Percentiles rank a stretch among this genome's conserved stretches.
Conservation (phyloP, 2,113 vertebrate genomes). For the Emydocephalus ijimae region DNA sequence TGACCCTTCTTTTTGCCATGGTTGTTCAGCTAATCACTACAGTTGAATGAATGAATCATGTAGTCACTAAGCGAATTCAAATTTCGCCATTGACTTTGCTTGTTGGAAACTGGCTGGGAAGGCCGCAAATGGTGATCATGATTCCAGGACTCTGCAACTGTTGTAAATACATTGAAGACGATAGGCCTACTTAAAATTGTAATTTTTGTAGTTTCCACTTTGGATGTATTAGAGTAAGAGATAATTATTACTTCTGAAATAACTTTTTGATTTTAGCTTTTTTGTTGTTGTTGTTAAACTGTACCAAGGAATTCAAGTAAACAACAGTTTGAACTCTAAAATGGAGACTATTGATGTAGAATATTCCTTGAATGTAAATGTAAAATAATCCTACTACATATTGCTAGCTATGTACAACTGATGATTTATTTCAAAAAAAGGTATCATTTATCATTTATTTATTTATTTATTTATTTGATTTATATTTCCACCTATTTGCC, state of each 20-base stretch:
- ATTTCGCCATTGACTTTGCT: neutral
- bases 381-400: neutral
- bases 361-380: neutral
- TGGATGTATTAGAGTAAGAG: neutral
- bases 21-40: neutral
- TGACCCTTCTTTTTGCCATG: neutral
- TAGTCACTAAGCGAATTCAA: neutral
- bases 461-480: too few relatives aligned
- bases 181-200: neutral
- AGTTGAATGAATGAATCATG: neutral
- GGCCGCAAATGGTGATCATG: neutral
- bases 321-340: neutral
- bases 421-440: neutral
- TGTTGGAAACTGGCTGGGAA: neutral
- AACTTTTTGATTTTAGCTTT: neutral
- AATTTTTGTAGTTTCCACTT: neutral
- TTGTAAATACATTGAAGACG: neutral
- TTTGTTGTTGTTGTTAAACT: neutral
- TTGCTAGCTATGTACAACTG: neutral
- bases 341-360: neutral
- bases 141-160: neutral
- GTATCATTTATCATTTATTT: neutral
- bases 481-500: too few relatives aligned
- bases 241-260: neutral
- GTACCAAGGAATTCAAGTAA: neutral